These are phyloP conservation scores for Zeuzera pyrina DNA, from an alignment of 2,888 invertebrate species.

Conservation along the genomic window DNA sequence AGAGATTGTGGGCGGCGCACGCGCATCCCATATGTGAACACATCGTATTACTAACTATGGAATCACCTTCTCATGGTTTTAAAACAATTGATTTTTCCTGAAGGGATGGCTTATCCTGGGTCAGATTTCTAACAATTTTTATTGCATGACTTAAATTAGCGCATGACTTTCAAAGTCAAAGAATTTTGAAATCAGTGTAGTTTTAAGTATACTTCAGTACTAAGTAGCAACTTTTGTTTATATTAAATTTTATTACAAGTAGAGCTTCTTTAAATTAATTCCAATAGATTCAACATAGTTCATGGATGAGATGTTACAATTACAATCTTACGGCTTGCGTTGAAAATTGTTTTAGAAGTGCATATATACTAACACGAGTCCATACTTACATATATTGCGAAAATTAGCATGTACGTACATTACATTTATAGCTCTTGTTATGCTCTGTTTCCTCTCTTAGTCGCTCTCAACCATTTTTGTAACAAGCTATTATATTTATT, in stretches of 20 bases:
- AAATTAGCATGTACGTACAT: slow-evolving; percentile 68
- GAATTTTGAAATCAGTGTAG: too few relatives aligned
- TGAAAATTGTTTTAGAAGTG: slow-evolving; percentile 48
- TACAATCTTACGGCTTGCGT: slow-evolving; percentile 54
- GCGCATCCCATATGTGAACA: slow-evolving; percentile 58
- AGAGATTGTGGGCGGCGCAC: slow-evolving; percentile 60
- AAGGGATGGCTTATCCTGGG: slow-evolving; percentile 65
- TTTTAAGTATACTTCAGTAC: too few relatives aligned
- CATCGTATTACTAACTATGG: slow-evolving; percentile 53
- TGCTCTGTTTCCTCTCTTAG: slow-evolving; percentile 56
- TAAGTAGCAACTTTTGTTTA: too few relatives aligned
- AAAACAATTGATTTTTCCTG: slow-evolving; percentile 25
- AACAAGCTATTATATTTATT: slow-evolving; percentile 55
- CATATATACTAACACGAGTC: slow-evolving; percentile 27
- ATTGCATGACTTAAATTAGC: slow-evolving; percentile 37
- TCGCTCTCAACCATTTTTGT: slow-evolving; percentile 61
- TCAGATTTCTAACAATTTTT: slow-evolving; percentile 27
- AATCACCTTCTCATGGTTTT: slow-evolving; percentile 16
- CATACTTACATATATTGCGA: slow-evolving; percentile 50
- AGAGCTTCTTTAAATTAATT: slow-evolving; percentile 2
- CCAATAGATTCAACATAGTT: too few relatives aligned
- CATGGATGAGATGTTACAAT: slow-evolving; percentile 51
- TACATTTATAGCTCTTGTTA: slow-evolving; percentile 55
- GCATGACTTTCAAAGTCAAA: neutral
- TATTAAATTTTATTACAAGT: too few relatives aligned